Base-by-base conservation (phyloP, 2,888 invertebrate genomes). In the Copidosoma aretas region DNA sequence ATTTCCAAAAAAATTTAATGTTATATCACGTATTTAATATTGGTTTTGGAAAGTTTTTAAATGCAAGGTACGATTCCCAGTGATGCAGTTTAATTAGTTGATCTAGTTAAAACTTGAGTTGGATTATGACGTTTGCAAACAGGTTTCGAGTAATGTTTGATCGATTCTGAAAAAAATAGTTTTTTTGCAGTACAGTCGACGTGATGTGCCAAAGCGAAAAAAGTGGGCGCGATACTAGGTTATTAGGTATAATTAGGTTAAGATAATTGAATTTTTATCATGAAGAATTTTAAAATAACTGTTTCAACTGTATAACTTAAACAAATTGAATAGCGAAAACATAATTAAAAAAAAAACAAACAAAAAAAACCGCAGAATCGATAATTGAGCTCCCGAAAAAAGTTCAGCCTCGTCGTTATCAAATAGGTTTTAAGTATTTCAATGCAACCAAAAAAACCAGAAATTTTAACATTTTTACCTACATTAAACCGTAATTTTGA, bases 381-480 rank as follows among this genome's bases (percentile, higher is more conserved):
- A 70, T 67, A 60, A 59, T 58, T 51, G 49, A 67, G 56, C 61
- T 67, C 67, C 59, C 51, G 58, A 59, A 63, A 53, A 59, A 68
- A 62, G 43, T 54, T 67, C 57, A 63, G 19, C 62, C 57, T 63
- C 41, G 32, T 66, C 41, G 46, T 59, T 60, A 65, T 62, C 3
- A 32, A 32, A 32, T 71, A 67, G 60, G 32, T 21, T 22, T 41
- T 65, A 68, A 68, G 66, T 25, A 49, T 61, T 32, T 62, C 54
- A 21, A 43, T 60, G 24, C 49, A 70, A 14, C 52, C 39, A 46
- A 60, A 58, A 70, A 73, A 74, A 71, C 73, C 68, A 71, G 70
- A 70, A 68, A 71, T 10, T 59, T 14, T 46, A 60, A 59, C 25
- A 57, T 63, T 70, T 65, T 60, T 60, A 64, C 64, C 62, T 56